A percentile compares a stretch with the other conserved stretches of the same genome.
Conservation (phyloP, 2,888 invertebrate genomes). For the Nomada fucata region DNA sequence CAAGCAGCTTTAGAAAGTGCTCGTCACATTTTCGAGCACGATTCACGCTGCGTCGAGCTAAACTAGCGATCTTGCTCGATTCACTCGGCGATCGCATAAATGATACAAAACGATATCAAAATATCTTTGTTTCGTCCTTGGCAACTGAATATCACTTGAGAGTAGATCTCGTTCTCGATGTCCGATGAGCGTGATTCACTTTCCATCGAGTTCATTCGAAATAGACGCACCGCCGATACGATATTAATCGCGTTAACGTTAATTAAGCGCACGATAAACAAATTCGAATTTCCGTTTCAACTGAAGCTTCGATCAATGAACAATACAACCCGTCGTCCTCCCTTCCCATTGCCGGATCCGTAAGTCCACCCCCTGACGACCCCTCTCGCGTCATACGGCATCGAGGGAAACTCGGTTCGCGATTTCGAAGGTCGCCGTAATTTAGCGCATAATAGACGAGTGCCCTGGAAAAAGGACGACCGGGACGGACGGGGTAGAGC, state of each 20-base stretch:
- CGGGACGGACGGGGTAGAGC: conserved; percentile 27
- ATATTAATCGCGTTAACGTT: too few relatives aligned
- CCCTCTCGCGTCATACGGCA: conserved; percentile 13
- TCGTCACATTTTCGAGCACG: conserved; percentile 64
- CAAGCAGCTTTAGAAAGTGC: conserved; percentile 59
- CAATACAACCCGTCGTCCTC: too few relatives aligned
- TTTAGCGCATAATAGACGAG: conserved; percentile 71
- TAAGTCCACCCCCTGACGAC: too few relatives aligned
- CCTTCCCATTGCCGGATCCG: too few relatives aligned
- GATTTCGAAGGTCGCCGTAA: conserved; percentile 69
- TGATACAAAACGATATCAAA: background rate
- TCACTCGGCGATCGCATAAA: background rate
- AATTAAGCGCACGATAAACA: too few relatives aligned
- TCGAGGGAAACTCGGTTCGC: conserved; percentile 8
- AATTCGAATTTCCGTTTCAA: too few relatives aligned
- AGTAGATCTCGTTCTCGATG: too few relatives aligned
- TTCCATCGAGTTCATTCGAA: background rate
- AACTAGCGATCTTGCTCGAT: background rate
- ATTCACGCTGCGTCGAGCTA: conserved; percentile 39
- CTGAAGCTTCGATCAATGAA: too few relatives aligned
- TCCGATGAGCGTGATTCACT: background rate
- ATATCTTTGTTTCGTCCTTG: background rate
- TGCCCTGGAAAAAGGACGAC: conserved; percentile 65
- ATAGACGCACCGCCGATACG: too few relatives aligned
- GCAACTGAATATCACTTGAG: background rate